A percentile compares a stretch with the other conserved stretches of the same genome.
phyloP scores from a whole-genome alignment of 2,113 vertebrate species.

The Myrmophylax atrothorax region DNA sequence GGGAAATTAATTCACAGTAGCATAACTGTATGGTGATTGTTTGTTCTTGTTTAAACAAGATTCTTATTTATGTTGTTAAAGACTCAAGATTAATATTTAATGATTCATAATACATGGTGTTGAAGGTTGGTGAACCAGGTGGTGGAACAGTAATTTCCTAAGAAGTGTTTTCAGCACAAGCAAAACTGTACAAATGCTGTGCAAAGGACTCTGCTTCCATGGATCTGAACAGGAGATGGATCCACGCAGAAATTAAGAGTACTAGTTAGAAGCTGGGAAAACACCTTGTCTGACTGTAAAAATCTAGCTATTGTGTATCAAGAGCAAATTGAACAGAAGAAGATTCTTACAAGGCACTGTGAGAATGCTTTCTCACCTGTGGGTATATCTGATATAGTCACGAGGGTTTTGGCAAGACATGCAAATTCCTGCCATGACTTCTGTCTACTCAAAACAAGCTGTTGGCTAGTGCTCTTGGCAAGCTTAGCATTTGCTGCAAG shows the following conservation, averaged over 20 bases:
- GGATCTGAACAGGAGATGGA: background rate
- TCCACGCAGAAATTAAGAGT: background rate
- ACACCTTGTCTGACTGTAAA: background rate
- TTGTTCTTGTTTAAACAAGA: constrained; percentile 65
- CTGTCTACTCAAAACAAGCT: constrained; percentile 48
- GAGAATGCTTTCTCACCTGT: constrained; percentile 47
- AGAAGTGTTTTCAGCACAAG: background rate
- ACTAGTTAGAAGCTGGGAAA: background rate
- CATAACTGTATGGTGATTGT: constrained; percentile 4
- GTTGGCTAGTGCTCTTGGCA: constrained; percentile 47
- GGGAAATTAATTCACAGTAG: constrained; percentile 22
- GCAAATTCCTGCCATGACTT: constrained; percentile 59
- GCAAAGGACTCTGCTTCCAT: background rate
- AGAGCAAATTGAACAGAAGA: background rate
- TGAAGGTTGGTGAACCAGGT: constrained; percentile 17
- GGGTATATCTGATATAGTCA: constrained; percentile 27
- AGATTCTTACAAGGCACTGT: background rate
- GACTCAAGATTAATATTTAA: constrained; percentile 64
- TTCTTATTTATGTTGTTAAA: constrained; percentile 62
- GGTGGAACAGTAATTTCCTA: background rate
- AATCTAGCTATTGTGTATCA: background rate
- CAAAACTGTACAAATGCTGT: background rate
- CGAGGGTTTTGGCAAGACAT: constrained; percentile 40
- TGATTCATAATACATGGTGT: constrained; percentile 39
- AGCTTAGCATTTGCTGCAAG: constrained; percentile 4